Evolutionary conservation across 2,113 vertebrate species (phyloP), one percentile per base, ranked within the genome.

Genomic region (Carollia perspicillata): DNA sequence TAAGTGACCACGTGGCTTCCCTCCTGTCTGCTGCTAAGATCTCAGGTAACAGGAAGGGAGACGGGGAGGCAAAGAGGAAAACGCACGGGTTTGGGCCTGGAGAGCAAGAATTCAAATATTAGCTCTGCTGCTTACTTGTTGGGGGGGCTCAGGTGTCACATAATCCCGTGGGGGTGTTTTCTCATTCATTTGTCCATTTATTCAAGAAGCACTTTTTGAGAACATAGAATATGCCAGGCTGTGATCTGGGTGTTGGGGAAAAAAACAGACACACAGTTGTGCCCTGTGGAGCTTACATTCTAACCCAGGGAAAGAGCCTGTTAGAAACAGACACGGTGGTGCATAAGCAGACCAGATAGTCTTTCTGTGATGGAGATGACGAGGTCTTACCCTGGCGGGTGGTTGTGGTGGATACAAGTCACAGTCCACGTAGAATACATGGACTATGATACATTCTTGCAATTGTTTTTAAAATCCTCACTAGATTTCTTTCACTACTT

Each of bases 11-110:
- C 33, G 16, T 53, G 72, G 63, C 89, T 63, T 77, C 74, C 72
- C 74, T 87, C 89, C 53, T 80, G 49, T 95, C 89, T 91, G 66
- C 47, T 42, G 72, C 77, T 88, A 26, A 93, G 72, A 60, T 20
- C 37, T 17, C 72, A 66, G n/a, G 49, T 5, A 10, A n/a, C 18
- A 80, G 30, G 58, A 47, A 40, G 18, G 37, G 30, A 80, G 28
- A 55, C 0, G 5, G 4, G 7, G 16, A 16, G 30, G 6, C 11
- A 16, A 6, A 35, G 47, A 78, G 37, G 30, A 33, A 74, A 47
- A 40, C 69, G 33, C 47, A 8, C 10, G 86, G 72, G 22, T 74
- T 37, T 69, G 85, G 37, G 26, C 35, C 60, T 1, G 2, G 37
- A 1, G 1, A 22, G 5, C 37, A 55, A 69, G n/a, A 60, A 74